Conservation (phyloP, 1,140 invertebrate species). For the Sitophilus oryzae region DNA sequence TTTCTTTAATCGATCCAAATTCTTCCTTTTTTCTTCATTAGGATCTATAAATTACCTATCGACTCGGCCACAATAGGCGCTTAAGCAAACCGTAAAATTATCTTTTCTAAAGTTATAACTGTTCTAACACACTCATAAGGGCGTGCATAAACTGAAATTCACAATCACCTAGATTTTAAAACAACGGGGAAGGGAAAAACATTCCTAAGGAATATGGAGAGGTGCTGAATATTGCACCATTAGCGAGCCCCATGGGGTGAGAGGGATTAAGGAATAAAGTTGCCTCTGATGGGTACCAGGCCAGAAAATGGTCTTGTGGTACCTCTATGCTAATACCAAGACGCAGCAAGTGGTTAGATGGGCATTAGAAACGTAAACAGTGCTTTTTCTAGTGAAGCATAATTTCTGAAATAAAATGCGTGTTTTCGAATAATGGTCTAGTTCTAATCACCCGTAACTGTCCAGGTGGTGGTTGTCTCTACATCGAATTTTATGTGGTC, state of each 20-base stretch:
- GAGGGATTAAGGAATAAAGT: too few relatives aligned
- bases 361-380: background rate
- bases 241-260: conserved; percentile 12
- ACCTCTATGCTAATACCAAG: background rate
- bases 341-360: background rate
- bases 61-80: conserved; percentile 14
- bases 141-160: conserved; percentile 27
- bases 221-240: conserved; percentile 28
- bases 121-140: conserved; percentile 17
- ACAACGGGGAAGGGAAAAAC: too few relatives aligned
- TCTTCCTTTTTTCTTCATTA: conserved; percentile 19
- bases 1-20: background rate
- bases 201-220: conserved; percentile 12
- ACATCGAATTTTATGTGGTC: too few relatives aligned
- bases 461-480: too few relatives aligned
- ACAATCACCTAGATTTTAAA: conserved; percentile 31
- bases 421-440: too few relatives aligned
- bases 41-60: conserved; percentile 19
- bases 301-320: background rate
- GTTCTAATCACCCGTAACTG: too few relatives aligned
- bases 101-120: conserved; percentile 5
- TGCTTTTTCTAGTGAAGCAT: too few relatives aligned
- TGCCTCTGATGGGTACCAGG: too few relatives aligned
- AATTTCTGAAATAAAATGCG: too few relatives aligned
- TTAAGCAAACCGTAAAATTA: conserved; percentile 13